phyloP scores from a whole-genome alignment of 2,888 invertebrate genomes.

The Caradrina clavipalpis region DNA sequence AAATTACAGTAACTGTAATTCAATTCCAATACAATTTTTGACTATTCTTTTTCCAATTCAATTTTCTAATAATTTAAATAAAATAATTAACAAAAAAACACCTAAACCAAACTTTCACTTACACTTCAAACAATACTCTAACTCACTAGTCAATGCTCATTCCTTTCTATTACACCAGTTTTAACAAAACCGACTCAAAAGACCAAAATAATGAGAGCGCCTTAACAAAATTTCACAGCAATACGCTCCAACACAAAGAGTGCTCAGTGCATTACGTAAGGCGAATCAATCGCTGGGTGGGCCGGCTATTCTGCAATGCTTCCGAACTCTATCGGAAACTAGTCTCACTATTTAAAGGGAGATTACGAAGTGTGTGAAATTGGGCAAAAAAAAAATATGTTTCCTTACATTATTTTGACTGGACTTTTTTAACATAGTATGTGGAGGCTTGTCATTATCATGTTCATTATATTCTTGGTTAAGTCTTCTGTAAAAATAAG shows the following conservation, averaged over 20 bases:
- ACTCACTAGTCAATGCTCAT: no score
- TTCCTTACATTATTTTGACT: neutral
- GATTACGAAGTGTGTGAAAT: slow-evolving; percentile 5
- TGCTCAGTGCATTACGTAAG: slow-evolving; percentile 55
- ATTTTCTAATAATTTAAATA: no score
- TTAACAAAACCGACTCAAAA: neutral
- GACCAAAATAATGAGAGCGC: slow-evolving; percentile 32
- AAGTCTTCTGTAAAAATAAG: no score
- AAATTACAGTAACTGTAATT: no score
- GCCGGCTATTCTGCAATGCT: slow-evolving; percentile 27
- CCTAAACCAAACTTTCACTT: no score
- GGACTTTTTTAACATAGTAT: no score
- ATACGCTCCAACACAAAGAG: slow-evolving; percentile 36
- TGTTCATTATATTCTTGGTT: no score
- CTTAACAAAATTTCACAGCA: slow-evolving; percentile 54
- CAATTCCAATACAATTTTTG: no score
- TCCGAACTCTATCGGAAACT: slow-evolving; percentile 38
- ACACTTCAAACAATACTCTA: no score
- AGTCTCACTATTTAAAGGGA: slow-evolving; percentile 42
- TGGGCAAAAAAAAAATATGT: neutral
- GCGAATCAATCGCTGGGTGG: slow-evolving; percentile 50
- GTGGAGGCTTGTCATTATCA: no score
- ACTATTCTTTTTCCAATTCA: no score
- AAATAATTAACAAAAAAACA: no score
- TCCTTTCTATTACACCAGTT: neutral